phyloP scores from a whole-genome alignment of 2,797 vertebrate genomes.

The Rhincodon typus region DNA sequence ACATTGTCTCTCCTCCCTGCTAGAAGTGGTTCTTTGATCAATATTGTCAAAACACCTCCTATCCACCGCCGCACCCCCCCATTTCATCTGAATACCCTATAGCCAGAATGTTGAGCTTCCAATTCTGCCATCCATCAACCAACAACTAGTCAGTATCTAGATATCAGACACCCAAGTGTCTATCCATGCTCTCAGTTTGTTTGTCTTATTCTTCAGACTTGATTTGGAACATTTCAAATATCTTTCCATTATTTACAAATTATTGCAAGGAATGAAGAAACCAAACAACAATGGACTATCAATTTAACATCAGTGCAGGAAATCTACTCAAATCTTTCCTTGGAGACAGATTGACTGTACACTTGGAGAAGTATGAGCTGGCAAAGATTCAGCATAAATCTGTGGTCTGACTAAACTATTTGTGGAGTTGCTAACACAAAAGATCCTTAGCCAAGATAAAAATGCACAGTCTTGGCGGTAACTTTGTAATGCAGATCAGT shows the following conservation, averaged over 20 bases:
- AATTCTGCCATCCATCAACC: no score
- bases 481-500: background rate
- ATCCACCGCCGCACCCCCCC: no score
- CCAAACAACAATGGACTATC: background rate
- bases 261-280: background rate
- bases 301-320: background rate
- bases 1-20: no score
- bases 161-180: no score
- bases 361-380: background rate
- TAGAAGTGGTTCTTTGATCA: no score
- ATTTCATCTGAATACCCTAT: no score
- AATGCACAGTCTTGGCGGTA: background rate
- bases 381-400: background rate
- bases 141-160: no score
- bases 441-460: background rate
- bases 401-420: background rate
- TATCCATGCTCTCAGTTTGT: no score
- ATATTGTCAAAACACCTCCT: no score
- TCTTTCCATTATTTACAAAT: background rate
- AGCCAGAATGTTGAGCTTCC: no score
- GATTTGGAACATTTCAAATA: background rate
- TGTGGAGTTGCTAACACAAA: background rate
- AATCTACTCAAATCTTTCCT: background rate
- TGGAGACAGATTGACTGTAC: background rate
- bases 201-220: background rate